Percentiles rank a stretch among this genome's conserved stretches.
These are phyloP conservation scores for Tetraodon nigroviridis DNA, from an alignment of 2,113 vertebrate species.

Conservation along the genomic window DNA sequence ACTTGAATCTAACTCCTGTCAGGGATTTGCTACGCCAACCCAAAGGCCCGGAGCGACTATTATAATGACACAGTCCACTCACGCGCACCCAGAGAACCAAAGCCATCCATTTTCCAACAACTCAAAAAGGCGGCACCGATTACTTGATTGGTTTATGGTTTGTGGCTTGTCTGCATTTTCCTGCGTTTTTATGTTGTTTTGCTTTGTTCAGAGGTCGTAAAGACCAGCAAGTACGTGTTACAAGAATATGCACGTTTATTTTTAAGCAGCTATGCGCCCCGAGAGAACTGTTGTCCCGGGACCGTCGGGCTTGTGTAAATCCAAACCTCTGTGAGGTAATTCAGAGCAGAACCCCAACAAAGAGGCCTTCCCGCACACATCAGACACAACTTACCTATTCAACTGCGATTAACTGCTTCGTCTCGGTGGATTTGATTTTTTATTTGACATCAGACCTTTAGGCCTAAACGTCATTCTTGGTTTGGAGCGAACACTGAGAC, in stretches of 20 bases:
- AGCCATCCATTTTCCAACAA: slow-evolving; percentile 27
- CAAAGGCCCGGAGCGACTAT: slow-evolving; percentile 49
- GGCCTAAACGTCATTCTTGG: slow-evolving; percentile 8
- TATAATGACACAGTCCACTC: slow-evolving; percentile 49
- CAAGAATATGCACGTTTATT: slow-evolving; percentile 41
- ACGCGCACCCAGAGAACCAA: slow-evolving; percentile 40
- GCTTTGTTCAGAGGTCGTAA: slow-evolving; percentile 38
- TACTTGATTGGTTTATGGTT: slow-evolving; percentile 40
- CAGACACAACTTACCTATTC: slow-evolving; percentile 48
- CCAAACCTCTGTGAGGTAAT: slow-evolving; percentile 18
- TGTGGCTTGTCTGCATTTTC: slow-evolving; percentile 26
- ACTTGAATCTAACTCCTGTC: slow-evolving; percentile 45
- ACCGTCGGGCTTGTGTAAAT: slow-evolving; percentile 17
- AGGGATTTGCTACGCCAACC: slow-evolving; percentile 34
- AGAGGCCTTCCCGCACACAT: neutral
- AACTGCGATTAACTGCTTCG: slow-evolving; percentile 29
- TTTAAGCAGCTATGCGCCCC: slow-evolving; percentile 35
- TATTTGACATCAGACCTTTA: slow-evolving; percentile 20
- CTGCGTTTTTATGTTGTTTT: slow-evolving; percentile 20
- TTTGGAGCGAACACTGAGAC: neutral
- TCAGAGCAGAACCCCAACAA: slow-evolving; percentile 36
- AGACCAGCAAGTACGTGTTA: slow-evolving; percentile 14
- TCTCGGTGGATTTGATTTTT: slow-evolving; percentile 36
- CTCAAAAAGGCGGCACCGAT: slow-evolving; percentile 36
- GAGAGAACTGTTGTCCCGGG: slow-evolving; percentile 10